Conservation (phyloP, 1,140 invertebrate species). For the Papilio xuthus region DNA sequence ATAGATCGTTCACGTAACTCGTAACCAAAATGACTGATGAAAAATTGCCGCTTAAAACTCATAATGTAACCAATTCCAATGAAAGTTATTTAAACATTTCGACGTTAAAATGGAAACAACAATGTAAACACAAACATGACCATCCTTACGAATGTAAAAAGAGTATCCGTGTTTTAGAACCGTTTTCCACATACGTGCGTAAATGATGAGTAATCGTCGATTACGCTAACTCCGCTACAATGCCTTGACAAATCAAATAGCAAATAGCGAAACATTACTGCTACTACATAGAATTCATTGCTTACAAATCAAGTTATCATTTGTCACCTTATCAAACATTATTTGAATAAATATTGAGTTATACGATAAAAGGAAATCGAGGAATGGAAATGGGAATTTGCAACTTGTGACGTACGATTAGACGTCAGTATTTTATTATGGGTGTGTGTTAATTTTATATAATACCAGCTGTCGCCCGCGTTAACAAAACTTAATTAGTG, state of each 20-base stretch:
- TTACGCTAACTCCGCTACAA: slow-evolving; percentile 32
- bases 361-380: slow-evolving; percentile 30
- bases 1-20: not conserved
- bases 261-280: slow-evolving; percentile 16
- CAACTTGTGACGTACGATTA: not conserved
- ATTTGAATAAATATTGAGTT: not conserved
- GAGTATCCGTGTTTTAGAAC: slow-evolving; percentile 8
- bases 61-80: not conserved
- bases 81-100: not conserved
- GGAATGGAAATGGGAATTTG: not conserved
- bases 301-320: slow-evolving; percentile 34
- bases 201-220: slow-evolving; percentile 31
- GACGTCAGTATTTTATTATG: no score
- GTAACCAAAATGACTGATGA: no score
- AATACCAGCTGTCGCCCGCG: no score
- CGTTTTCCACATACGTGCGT: slow-evolving; percentile 21
- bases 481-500: no score
- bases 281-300: slow-evolving; percentile 1
- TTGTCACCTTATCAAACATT: slow-evolving; percentile 23
- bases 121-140: not conserved
- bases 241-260: not conserved
- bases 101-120: not conserved
- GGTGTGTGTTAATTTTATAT: no score
- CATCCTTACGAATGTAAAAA: not conserved
- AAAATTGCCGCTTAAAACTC: no score